These are phyloP conservation scores for Calliopum simillimum DNA, from an alignment of 2,888 invertebrate species.

Conservation along the genomic window DNA sequence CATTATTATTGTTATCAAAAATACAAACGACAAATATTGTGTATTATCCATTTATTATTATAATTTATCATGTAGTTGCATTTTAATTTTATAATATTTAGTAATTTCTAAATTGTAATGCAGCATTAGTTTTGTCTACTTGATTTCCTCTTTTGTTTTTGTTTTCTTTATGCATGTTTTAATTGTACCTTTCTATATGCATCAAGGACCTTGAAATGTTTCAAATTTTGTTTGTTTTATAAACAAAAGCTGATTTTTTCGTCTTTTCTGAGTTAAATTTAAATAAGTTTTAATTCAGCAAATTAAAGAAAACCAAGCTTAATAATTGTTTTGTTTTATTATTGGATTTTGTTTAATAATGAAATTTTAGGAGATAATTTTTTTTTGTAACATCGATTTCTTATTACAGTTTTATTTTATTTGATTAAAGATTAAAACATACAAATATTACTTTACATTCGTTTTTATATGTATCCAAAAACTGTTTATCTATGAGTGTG, in stretches of 20 bases:
- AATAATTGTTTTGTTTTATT: conserved; percentile 36
- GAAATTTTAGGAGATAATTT: conserved; percentile 37
- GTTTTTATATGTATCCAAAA: conserved; percentile 1
- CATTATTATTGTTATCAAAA: no score
- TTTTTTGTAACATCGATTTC: conserved; percentile 38
- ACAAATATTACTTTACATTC: conserved; percentile 28
- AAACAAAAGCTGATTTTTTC: not conserved
- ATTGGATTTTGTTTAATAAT: conserved; percentile 35
- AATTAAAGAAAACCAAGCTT: conserved; percentile 45
- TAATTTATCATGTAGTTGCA: conserved; percentile 21
- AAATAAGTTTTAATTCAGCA: conserved; percentile 44
- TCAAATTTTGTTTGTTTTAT: not conserved
- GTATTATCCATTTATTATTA: conserved; percentile 20
- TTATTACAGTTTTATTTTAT: conserved; percentile 31
- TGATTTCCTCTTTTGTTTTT: not conserved
- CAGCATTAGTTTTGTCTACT: conserved; percentile 13
- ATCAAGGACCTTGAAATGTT: conserved; percentile 14
- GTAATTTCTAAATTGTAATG: conserved; percentile 20
- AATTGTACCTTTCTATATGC: conserved; percentile 14
- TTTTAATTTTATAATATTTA: conserved; percentile 11
- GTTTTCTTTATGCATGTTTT: not conserved
- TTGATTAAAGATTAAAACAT: conserved; percentile 34
- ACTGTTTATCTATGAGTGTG: not conserved
- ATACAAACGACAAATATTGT: no score
- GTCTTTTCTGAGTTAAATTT: not conserved